Percentiles rank a stretch among this genome's conserved stretches.
Evolutionary conservation across 2,888 invertebrate species (phyloP).

Genomic region (Sturmia bella): DNA sequence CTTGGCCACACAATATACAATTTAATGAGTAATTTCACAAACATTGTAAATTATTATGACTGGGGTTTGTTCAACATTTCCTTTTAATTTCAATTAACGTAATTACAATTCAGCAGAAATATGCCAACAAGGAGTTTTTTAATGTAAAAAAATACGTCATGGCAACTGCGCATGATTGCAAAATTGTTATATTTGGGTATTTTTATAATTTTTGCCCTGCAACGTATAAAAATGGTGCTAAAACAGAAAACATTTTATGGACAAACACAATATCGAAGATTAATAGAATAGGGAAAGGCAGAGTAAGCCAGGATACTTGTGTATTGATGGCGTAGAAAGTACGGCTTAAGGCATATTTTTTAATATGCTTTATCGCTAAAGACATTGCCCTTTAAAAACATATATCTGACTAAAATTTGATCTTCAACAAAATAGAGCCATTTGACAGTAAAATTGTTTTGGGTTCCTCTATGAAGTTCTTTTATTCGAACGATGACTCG

Average conservation of each 20-base stretch:
- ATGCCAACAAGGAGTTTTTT: conserved; percentile 3
- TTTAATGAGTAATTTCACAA: conserved; percentile 50
- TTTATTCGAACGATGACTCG: too few relatives aligned
- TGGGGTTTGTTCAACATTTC: conserved; percentile 43
- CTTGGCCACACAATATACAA: conserved; percentile 28
- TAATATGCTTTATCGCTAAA: too few relatives aligned
- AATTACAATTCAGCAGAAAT: conserved; percentile 19
- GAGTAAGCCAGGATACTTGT: too few relatives aligned
- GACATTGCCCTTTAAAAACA: too few relatives aligned
- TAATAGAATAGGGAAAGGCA: too few relatives aligned
- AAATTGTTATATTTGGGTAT: conserved; percentile 7
- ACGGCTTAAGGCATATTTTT: too few relatives aligned
- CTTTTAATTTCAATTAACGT: conserved; percentile 48
- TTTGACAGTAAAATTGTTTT: too few relatives aligned
- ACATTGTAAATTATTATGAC: conserved; percentile 40
- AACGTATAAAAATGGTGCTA: background rate
- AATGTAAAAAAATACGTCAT: background rate
- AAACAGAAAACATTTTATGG: background rate
- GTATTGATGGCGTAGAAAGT: too few relatives aligned
- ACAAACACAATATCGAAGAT: too few relatives aligned
- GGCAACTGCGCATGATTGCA: conserved; percentile 30
- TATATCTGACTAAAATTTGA: too few relatives aligned
- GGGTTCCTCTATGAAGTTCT: too few relatives aligned
- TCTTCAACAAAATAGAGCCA: too few relatives aligned
- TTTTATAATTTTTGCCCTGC: background rate